These are phyloP conservation scores for Pseudorhiza aurosa DNA, from an alignment of 30 jellyfish, hydroid and myxozoan genomes.

Conservation along the genomic window DNA sequence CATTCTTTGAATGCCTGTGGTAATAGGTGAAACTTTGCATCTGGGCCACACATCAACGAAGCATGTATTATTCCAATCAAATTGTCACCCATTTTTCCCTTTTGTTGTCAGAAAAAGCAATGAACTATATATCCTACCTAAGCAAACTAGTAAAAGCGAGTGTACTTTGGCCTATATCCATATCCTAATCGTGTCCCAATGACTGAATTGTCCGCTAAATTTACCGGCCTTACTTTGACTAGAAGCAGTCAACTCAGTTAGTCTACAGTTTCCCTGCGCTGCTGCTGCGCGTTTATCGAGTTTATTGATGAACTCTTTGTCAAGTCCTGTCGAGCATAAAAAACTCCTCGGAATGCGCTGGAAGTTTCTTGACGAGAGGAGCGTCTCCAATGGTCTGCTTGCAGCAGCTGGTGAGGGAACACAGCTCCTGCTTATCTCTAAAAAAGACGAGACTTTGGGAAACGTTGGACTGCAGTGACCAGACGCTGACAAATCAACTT, in stretches of 20 bases:
- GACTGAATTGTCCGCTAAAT: constrained; percentile 48
- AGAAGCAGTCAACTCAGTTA: constrained; percentile 40
- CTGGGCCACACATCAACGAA: too few species aligned
- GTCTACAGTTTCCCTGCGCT: constrained; percentile 33
- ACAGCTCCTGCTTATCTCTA: constrained; percentile 33
- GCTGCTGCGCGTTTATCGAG: constrained; percentile 10
- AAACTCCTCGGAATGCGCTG: constrained; percentile 56
- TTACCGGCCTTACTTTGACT: constrained; percentile 25
- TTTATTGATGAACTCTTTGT: constrained; percentile 25
- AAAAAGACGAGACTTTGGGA: constrained; percentile 75
- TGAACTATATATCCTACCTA: too few species aligned
- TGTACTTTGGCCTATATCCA: constrained; percentile 64
- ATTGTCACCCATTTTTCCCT: too few species aligned
- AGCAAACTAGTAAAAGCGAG: too few species aligned
- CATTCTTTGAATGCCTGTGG: too few species aligned
- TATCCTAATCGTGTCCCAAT: constrained; percentile 71
- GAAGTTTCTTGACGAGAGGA: constrained; percentile 3
- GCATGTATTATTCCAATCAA: too few species aligned
- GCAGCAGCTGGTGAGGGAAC: constrained; percentile 27
- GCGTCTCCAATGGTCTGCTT: constrained; percentile 22
- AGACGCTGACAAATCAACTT: constrained; percentile 10
- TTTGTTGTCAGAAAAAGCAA: too few species aligned
- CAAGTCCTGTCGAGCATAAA: constrained; percentile 55
- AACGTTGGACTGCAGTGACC: constrained; percentile 68
- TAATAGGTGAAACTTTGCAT: too few species aligned